Evolutionary conservation across 2,113 vertebrate genomes (phyloP).

Genomic region (Hemibagrus wyckioides): DNA sequence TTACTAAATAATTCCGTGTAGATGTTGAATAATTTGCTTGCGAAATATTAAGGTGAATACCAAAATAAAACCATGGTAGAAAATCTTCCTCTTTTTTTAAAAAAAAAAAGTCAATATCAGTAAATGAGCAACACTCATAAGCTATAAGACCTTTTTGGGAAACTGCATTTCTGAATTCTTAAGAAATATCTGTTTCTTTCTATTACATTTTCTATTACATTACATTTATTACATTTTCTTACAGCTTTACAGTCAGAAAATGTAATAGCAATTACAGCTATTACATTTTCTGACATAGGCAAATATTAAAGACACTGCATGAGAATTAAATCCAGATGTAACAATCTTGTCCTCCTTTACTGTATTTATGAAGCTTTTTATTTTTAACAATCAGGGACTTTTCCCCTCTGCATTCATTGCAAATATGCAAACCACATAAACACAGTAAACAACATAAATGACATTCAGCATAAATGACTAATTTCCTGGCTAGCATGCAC

Average conservation of each 20-base stretch:
- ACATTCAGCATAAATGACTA: background rate
- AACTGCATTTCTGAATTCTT: background rate
- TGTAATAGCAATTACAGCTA: too few relatives aligned
- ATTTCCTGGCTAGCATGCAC: slow-evolving; percentile 1
- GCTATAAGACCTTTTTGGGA: background rate
- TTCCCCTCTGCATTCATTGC: background rate
- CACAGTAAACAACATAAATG: slow-evolving; percentile 6
- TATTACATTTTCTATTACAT: too few relatives aligned
- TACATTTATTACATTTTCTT: too few relatives aligned
- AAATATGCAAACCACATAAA: slow-evolving; percentile 12
- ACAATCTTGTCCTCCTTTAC: background rate
- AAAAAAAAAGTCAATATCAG: background rate
- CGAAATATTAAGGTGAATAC: background rate
- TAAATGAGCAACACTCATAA: background rate
- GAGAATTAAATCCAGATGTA: background rate
- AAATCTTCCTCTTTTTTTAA: background rate
- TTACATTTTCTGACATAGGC: background rate
- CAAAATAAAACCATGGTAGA: background rate
- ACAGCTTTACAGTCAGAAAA: too few relatives aligned
- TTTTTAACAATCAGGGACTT: background rate
- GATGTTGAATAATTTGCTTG: background rate
- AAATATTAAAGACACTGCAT: background rate
- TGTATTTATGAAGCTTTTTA: background rate
- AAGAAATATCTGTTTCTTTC: background rate
- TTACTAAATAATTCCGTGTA: background rate